These are phyloP conservation scores for Epicauta chinensis DNA, from an alignment of 1,140 invertebrate species.

Conservation along the genomic window DNA sequence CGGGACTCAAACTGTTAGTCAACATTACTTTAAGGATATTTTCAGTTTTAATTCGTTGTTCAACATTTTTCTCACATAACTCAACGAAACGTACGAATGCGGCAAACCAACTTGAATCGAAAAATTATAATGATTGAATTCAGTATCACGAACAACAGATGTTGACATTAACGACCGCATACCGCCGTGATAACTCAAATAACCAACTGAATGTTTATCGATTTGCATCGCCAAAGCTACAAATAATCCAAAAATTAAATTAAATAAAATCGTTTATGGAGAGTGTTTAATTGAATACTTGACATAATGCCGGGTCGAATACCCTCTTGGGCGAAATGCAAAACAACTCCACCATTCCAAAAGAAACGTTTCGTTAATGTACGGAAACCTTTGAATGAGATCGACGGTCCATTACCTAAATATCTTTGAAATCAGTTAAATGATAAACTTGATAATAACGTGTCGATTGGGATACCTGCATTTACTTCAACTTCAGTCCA, in stretches of 20 bases:
- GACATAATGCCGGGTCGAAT: conserved; percentile 64
- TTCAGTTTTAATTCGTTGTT: conserved; percentile 71
- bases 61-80: conserved; percentile 70
- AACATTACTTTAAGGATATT: conserved; percentile 68
- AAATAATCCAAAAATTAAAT: conserved; percentile 27
- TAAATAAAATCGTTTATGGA: background rate
- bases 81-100: conserved; percentile 68
- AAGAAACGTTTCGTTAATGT: conserved; percentile 64
- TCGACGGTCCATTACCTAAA: conserved; percentile 60
- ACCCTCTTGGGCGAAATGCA: conserved; percentile 66
- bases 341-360: conserved; percentile 60
- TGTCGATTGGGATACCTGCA: conserved; percentile 47
- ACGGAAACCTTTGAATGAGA: conserved; percentile 68
- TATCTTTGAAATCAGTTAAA: conserved; percentile 4
- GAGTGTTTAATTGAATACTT: conserved; percentile 48
- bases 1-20: too few species aligned
- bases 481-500: conserved; percentile 78
- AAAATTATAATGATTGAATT: conserved; percentile 51
- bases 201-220: conserved; percentile 78
- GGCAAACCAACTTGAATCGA: conserved; percentile 75
- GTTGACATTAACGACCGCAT: conserved; percentile 70
- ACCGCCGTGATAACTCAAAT: conserved; percentile 75
- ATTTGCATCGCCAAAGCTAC: conserved; percentile 76
- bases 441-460: background rate
- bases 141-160: conserved; percentile 66